These are phyloP conservation scores for Mionectes macconnelli DNA, from an alignment of 2,113 vertebrate genomes.

Conservation along the genomic window DNA sequence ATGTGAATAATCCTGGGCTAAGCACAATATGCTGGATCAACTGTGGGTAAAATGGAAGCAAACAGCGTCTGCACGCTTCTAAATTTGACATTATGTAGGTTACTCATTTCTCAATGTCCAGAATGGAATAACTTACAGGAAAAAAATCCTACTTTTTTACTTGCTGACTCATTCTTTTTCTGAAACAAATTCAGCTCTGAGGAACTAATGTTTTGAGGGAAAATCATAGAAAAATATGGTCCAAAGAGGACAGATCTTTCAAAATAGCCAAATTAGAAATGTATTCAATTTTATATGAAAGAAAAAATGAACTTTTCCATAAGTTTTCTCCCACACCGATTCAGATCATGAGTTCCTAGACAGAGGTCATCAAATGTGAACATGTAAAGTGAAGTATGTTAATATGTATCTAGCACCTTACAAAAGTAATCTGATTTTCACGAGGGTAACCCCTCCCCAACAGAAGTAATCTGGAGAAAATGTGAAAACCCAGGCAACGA, in stretches of 20 bases:
- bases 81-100: neutral
- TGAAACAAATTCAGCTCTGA: neutral
- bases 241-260: neutral
- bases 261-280: neutral
- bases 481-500: neutral
- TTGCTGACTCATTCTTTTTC: neutral
- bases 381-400: accelerated
- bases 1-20: neutral
- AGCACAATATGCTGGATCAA: neutral
- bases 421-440: neutral
- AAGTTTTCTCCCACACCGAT: neutral
- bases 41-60: neutral
- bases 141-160: neutral
- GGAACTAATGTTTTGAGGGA: neutral
- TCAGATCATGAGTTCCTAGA: neutral
- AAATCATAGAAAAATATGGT: neutral
- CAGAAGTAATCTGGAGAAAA: neutral
- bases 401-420: neutral
- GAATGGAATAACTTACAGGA: neutral
- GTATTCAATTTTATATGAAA: neutral
- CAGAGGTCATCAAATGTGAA: neutral
- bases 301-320: neutral
- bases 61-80: neutral
- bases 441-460: neutral
- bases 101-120: neutral